phyloP scores from a whole-genome alignment of 2,888 invertebrate genomes.

The Platynereis dumerilii region DNA sequence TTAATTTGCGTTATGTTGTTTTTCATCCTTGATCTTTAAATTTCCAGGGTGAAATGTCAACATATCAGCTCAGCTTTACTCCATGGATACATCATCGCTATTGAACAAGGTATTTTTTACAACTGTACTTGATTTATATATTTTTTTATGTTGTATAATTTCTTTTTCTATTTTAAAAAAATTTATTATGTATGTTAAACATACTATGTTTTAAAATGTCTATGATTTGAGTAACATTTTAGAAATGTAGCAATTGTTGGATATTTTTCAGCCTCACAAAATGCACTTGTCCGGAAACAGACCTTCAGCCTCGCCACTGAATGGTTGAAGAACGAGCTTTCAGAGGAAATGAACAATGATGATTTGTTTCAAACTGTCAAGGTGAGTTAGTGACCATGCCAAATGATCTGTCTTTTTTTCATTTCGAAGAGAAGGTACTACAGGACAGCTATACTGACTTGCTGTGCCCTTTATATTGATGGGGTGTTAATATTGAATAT shows the following conservation, averaged over 20 bases:
- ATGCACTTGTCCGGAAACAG: slow-evolving; percentile 4
- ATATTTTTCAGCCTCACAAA: slow-evolving; percentile 34
- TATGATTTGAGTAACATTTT: not conserved
- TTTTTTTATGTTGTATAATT: slow-evolving; percentile 10
- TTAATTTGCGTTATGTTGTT: no score
- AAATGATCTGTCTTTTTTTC: no score
- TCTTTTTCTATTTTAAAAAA: not conserved
- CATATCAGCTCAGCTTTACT: slow-evolving; percentile 26
- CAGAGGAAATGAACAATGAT: no score
- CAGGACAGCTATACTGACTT: no score
- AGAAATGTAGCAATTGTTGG: not conserved
- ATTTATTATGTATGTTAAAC: not conserved
- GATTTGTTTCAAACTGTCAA: no score
- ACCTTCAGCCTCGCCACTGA: not conserved
- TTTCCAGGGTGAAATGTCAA: no score
- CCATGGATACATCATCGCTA: slow-evolving; percentile 38
- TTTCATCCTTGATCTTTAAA: no score
- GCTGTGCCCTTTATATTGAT: no score
- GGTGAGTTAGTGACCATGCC: no score
- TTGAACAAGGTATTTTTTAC: slow-evolving; percentile 40
- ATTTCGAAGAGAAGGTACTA: no score
- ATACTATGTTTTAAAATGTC: not conserved
- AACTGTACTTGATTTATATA: not conserved
- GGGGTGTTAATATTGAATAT: no score
- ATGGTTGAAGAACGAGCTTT: not conserved